Evolutionary conservation across 2,797 vertebrate genomes (phyloP).

Genomic region (Nyctibius grandis): DNA sequence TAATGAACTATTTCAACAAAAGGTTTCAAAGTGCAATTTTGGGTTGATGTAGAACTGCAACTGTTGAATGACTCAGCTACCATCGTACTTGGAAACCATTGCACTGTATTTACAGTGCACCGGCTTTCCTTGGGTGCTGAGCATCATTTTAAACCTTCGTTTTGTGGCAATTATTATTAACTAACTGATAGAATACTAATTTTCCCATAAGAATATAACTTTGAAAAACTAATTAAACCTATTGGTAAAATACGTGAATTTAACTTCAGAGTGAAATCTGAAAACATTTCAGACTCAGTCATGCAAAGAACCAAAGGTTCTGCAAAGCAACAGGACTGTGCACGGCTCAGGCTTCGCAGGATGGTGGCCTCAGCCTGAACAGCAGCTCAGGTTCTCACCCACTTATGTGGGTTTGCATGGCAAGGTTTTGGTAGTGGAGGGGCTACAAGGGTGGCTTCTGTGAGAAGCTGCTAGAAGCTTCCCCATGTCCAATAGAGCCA

Average conservation of each 20-base stretch:
- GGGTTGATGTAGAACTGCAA: not conserved
- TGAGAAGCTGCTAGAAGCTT: not conserved
- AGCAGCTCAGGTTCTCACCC: not conserved
- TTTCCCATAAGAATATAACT: not conserved
- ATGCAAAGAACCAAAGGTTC: not conserved
- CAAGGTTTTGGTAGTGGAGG: not conserved
- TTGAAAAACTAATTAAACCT: not conserved
- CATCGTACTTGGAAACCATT: not conserved
- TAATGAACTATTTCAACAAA: not conserved
- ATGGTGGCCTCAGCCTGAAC: not conserved
- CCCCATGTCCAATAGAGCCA: not conserved
- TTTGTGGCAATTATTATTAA: not conserved
- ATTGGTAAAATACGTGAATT: not conserved
- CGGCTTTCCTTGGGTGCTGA: not conserved
- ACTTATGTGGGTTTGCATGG: not conserved
- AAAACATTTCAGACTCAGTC: not conserved
- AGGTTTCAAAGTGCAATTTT: not conserved
- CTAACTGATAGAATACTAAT: not conserved
- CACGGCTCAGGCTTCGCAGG: rapidly evolving
- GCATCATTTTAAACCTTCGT: not conserved
- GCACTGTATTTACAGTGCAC: too few species aligned
- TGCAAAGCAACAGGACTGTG: not conserved
- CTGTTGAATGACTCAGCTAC: not conserved
- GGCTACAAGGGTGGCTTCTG: not conserved
- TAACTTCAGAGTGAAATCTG: not conserved